phyloP scores from a whole-genome alignment of 2,888 invertebrate species.

The Stenodera caucasica region DNA sequence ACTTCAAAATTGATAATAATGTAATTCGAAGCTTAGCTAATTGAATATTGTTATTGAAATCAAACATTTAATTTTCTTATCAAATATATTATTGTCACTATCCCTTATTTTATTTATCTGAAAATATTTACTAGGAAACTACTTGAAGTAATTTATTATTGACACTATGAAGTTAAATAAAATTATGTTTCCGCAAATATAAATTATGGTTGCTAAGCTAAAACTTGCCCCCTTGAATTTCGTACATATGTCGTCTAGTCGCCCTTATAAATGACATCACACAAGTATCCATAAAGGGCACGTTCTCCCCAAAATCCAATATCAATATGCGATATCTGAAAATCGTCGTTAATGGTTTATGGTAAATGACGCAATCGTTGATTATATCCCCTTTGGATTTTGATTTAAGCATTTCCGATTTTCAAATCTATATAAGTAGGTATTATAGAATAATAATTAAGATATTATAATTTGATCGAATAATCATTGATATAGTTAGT shows the following conservation, averaged over 20 bases:
- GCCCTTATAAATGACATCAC: slow-evolving; percentile 23
- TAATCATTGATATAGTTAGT: background rate
- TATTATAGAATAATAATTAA: too few species aligned
- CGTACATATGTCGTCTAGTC: slow-evolving; percentile 33
- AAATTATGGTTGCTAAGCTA: slow-evolving; percentile 25
- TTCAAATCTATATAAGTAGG: background rate
- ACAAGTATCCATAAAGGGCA: slow-evolving; percentile 37
- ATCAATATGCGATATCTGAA: slow-evolving; percentile 37
- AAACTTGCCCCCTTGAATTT: slow-evolving; percentile 30
- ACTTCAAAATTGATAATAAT: too few species aligned
- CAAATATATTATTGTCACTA: too few species aligned
- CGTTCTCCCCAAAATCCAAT: slow-evolving; percentile 37
- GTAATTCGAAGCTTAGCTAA: too few species aligned
- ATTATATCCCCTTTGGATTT: slow-evolving; percentile 20
- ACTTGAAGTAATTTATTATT: slow-evolving; percentile 22
- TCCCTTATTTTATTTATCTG: background rate
- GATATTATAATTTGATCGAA: too few species aligned
- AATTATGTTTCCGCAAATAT: slow-evolving; percentile 26
- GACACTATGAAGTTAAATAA: slow-evolving; percentile 15
- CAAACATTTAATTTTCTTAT: too few species aligned
- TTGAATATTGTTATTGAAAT: too few species aligned
- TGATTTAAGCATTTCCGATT: slow-evolving; percentile 19
- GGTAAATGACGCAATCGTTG: slow-evolving; percentile 27
- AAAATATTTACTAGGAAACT: background rate
- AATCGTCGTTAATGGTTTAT: slow-evolving; percentile 34